Base-by-base conservation (phyloP, 2,888 invertebrate species). In the Falcaria lacertinaria region DNA sequence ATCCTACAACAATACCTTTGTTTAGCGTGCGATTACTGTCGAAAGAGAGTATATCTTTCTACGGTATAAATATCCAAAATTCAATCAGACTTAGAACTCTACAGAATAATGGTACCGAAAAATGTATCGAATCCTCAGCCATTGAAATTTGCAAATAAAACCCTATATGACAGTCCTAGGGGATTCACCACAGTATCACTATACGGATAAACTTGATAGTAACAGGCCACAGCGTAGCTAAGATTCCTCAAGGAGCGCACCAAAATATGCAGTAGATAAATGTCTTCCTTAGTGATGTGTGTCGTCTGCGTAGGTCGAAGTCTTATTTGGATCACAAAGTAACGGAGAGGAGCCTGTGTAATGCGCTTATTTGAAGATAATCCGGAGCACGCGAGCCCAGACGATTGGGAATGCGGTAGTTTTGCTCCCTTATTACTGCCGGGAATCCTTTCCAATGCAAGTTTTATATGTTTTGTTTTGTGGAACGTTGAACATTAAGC, bases 291-390 rank as follows among this genome's bases (percentile, higher is more conserved):
- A 11, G 17, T 6, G 6, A 16, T n/a, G 2, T 41, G 14, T 38
- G 17, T 45, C 32, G 34, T 42, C 52, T 52, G 13, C n/a, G 35
- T 36, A 33, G 48, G 48, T 48, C 52, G 75, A 79, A 78, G 74
- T 72, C 77, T 72, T 77, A 75, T 78, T 78, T 69, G 66, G 75
- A 74, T 74, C 71, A 80, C 80, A 78, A 78, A 75, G 79, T 78
- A 71, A 65, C 73, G 63, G 63, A 50, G 58, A 57, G 59, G 54
- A 69, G 65, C 67, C 68, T 65, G 64, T 57, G 72, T 82, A 82
- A 82, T 82, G 80, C 79, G 77, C 81, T 82, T 83, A 83, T 81
- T 82, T 81, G 76, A 80, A 77, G 80, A 74, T 81, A 74, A 82
- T 82, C 80, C 67, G 51, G 14, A 54, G 59, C 67, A 64, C 49